These are phyloP conservation scores for Myzus persicae DNA, from an alignment of 1,140 invertebrate genomes.

Conservation along the genomic window DNA sequence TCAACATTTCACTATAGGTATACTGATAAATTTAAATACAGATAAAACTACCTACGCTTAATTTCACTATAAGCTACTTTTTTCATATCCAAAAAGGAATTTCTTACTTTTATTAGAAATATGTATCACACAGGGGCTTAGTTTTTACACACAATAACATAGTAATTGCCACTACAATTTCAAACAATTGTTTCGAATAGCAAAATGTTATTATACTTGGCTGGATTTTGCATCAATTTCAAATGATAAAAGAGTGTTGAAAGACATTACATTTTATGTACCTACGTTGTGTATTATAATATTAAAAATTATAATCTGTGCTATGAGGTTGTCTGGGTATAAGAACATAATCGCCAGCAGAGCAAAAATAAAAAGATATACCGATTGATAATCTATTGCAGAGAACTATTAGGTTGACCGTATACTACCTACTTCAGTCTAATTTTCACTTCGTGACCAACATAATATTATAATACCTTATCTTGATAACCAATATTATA, in stretches of 20 bases:
- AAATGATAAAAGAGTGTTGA: background rate
- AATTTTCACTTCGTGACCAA: background rate
- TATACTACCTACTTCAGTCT: background rate
- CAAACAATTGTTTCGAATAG: background rate
- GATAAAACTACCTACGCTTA: background rate
- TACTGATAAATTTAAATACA: background rate
- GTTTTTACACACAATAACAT: background rate
- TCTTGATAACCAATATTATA: background rate
- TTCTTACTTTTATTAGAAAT: background rate
- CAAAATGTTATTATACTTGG: background rate
- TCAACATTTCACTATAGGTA: background rate
- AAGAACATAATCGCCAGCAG: background rate
- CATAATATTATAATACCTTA: background rate
- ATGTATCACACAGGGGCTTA: fast-evolving
- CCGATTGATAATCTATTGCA: background rate
- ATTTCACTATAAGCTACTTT: background rate
- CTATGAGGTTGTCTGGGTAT: background rate
- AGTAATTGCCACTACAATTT: no score
- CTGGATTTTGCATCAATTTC: background rate
- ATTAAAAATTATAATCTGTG: background rate
- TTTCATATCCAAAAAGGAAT: background rate
- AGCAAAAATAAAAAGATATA: background rate
- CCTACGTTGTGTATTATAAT: background rate
- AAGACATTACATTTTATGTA: background rate
- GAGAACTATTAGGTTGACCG: background rate